phyloP scores from a whole-genome alignment of 2,888 invertebrate species.

The Hypolimnas misippus region DNA sequence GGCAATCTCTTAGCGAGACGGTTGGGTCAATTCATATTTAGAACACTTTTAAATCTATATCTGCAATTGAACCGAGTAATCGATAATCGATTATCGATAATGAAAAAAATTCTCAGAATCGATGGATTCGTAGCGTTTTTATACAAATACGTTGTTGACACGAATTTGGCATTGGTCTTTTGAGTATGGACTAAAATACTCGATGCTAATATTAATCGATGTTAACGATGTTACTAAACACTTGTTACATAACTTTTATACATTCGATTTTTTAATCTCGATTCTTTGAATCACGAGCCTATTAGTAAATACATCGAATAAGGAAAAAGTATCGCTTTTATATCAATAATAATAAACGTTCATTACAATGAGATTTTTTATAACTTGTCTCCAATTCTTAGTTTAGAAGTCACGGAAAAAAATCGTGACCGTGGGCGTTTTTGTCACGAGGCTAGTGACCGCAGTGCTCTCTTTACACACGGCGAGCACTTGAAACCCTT shows the following conservation, averaged over 20 bases:
- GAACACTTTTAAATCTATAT: slow-evolving; percentile 10
- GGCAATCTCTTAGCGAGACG: slow-evolving; percentile 50
- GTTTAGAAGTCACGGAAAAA: slow-evolving; percentile 63
- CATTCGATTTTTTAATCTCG: neutral
- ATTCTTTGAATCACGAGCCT: slow-evolving; percentile 23
- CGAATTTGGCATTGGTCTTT: neutral
- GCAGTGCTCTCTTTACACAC: slow-evolving; percentile 47
- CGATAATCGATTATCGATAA: neutral
- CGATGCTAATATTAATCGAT: too few species aligned
- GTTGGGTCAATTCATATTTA: slow-evolving; percentile 2
- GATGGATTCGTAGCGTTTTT: neutral
- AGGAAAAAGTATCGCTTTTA: slow-evolving; percentile 24
- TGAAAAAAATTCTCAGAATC: neutral
- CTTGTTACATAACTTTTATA: slow-evolving; percentile 4
- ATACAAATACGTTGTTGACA: neutral
- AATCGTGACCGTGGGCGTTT: slow-evolving; percentile 63
- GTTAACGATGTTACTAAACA: neutral
- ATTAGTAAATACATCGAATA: slow-evolving; percentile 30
- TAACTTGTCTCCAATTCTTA: slow-evolving; percentile 47
- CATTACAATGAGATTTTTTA: slow-evolving; percentile 40
- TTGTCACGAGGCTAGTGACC: slow-evolving; percentile 57
- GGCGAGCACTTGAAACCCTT: slow-evolving; percentile 8
- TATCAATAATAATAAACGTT: slow-evolving; percentile 35
- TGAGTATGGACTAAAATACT: too few species aligned
- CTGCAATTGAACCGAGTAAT: slow-evolving; percentile 1